These are phyloP conservation scores for Rhadinocentrus ornatus DNA, from an alignment of 2,797 vertebrate genomes.

Conservation along the genomic window DNA sequence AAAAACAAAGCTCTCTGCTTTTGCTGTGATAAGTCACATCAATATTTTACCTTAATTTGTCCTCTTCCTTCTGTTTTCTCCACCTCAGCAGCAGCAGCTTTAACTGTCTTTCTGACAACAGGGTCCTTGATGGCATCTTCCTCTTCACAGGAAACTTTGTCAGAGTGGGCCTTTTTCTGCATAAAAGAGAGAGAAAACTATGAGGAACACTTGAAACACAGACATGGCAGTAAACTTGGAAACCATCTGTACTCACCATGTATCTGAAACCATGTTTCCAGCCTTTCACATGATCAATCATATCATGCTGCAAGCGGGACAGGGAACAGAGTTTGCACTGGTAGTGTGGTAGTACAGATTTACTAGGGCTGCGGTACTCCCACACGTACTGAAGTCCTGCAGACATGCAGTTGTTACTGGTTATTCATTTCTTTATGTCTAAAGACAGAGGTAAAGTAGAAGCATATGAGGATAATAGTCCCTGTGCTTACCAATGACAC, in stretches of 20 bases:
- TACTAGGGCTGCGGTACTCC: conserved; percentile 87
- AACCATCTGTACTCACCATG: conserved; percentile 67
- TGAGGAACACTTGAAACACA: too few species aligned
- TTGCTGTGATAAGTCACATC: not conserved
- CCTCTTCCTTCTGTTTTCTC: conserved; percentile 80
- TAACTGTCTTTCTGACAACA: conserved; percentile 72
- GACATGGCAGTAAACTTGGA: not conserved
- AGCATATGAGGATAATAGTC: not conserved
- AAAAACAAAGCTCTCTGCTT: not conserved
- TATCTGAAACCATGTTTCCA: conserved; percentile 85
- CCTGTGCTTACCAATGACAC: conserved; percentile 77
- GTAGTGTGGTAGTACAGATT: conserved; percentile 83
- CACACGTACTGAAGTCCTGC: conserved; percentile 85
- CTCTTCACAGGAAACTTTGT: conserved; percentile 74
- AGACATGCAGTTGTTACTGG: conserved; percentile 21
- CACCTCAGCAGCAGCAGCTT: conserved; percentile 74
- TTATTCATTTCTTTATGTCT: conserved; percentile 7
- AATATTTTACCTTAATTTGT: conserved; percentile 76
- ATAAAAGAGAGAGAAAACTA: not conserved
- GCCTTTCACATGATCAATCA: conserved; percentile 81
- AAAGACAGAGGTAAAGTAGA: not conserved
- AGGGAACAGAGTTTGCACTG: conserved; percentile 84
- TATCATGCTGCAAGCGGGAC: conserved; percentile 79
- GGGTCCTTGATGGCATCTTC: conserved; percentile 74
- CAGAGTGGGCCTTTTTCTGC: conserved; percentile 78